Conservation (phyloP, 2,888 invertebrate genomes). For the Hydropsyche betteni region DNA sequence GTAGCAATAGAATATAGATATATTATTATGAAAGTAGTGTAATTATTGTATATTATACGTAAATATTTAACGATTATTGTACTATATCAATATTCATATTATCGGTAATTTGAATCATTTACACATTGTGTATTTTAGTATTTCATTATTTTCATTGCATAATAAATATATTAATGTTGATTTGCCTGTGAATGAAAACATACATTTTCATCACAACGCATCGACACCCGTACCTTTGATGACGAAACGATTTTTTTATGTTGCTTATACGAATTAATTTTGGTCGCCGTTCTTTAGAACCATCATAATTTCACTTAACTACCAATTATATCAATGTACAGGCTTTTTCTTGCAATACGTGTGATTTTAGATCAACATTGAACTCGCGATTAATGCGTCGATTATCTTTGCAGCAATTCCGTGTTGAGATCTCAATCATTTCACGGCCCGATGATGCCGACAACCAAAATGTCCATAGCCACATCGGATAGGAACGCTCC, state of each 20-base stretch:
- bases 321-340: no score
- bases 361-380: neutral
- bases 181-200: no score
- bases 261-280: no score
- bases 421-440: conserved; percentile 72
- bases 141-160: neutral
- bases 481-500: conserved; percentile 58
- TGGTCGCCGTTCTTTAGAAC: no score
- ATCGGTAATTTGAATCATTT: neutral
- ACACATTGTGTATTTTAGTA: neutral
- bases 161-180: neutral
- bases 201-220: no score
- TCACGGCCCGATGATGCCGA: conserved; percentile 66
- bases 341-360: no score
- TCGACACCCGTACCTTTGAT: no score
- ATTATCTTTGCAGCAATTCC: conserved; percentile 59
- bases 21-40: neutral
- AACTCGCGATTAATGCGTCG: neutral
- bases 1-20: no score
- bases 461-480: conserved; percentile 58
- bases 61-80: no score
- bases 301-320: no score
- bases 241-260: no score
- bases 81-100: neutral
- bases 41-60: neutral